phyloP scores from a whole-genome alignment of 2,113 vertebrate genomes.

The Spermophilus dauricus region DNA sequence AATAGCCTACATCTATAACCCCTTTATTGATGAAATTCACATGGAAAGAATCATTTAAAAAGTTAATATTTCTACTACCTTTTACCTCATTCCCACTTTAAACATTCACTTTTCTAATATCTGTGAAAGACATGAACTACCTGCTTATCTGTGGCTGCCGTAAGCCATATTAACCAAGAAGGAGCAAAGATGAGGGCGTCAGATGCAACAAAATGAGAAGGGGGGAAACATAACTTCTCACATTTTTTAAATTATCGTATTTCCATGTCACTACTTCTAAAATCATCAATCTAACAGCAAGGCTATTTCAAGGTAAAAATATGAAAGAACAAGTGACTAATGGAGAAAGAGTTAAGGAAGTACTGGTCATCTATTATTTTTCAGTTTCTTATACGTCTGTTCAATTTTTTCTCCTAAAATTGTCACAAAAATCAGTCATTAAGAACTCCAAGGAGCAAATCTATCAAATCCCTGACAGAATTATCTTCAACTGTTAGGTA shows the following conservation, averaged over 20 bases:
- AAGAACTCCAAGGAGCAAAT: background rate
- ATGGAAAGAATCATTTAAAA: too few relatives aligned
- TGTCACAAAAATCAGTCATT: background rate
- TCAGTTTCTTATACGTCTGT: background rate
- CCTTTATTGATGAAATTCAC: too few relatives aligned
- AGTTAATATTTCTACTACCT: too few relatives aligned
- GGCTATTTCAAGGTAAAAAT: background rate
- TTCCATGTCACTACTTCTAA: background rate
- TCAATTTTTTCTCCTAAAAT: background rate
- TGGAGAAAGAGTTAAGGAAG: background rate
- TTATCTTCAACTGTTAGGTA: background rate
- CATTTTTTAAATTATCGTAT: background rate
- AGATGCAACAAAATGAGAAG: background rate
- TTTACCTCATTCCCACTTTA: background rate
- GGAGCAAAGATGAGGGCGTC: background rate
- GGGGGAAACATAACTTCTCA: background rate
- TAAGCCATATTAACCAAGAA: background rate
- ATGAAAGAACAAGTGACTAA: background rate
- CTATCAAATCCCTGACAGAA: background rate
- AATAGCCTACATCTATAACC: too few relatives aligned
- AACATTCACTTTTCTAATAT: background rate
- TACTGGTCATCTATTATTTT: background rate
- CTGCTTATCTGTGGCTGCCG: background rate
- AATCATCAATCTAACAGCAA: background rate
- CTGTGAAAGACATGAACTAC: background rate